phyloP scores from a whole-genome alignment of 1,140 invertebrate genomes.

The Parapsyche elsis region DNA sequence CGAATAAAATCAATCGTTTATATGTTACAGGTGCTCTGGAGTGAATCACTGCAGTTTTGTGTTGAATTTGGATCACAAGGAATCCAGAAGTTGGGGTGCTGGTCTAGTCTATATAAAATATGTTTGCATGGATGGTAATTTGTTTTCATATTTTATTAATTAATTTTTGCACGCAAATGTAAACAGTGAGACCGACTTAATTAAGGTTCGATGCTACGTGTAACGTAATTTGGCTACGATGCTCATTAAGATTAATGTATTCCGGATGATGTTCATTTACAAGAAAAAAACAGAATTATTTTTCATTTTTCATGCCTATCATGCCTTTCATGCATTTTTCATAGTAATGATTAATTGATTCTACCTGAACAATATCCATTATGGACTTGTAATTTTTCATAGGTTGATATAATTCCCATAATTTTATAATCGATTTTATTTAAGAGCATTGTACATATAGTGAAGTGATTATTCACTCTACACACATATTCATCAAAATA shows the following conservation, averaged over 20 bases:
- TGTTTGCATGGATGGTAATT: constrained; percentile 70
- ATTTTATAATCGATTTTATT: too few relatives aligned
- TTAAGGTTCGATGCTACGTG: too few relatives aligned
- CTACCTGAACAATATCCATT: background rate
- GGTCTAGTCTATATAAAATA: constrained; percentile 70
- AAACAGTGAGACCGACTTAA: too few relatives aligned
- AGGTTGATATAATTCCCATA: too few relatives aligned
- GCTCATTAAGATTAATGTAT: constrained; percentile 24
- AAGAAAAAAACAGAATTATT: background rate
- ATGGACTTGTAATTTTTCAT: background rate
- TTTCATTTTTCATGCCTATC: background rate
- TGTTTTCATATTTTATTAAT: background rate
- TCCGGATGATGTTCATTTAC: background rate
- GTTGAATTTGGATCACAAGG: constrained; percentile 66
- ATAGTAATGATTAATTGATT: constrained; percentile 11
- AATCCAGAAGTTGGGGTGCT: constrained; percentile 64
- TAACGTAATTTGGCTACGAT: background rate
- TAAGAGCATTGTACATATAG: too few relatives aligned
- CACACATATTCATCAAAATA: too few relatives aligned
- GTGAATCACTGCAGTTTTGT: constrained; percentile 72
- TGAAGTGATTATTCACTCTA: too few relatives aligned
- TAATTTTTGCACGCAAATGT: background rate
- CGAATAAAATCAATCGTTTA: background rate
- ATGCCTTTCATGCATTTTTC: too few relatives aligned
- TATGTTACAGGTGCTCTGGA: constrained; percentile 71